Percentiles rank a stretch among this genome's conserved stretches.
phyloP scores from a whole-genome alignment of 92 coral and sea anemone genomes.

The Heteractis magnifica region DNA sequence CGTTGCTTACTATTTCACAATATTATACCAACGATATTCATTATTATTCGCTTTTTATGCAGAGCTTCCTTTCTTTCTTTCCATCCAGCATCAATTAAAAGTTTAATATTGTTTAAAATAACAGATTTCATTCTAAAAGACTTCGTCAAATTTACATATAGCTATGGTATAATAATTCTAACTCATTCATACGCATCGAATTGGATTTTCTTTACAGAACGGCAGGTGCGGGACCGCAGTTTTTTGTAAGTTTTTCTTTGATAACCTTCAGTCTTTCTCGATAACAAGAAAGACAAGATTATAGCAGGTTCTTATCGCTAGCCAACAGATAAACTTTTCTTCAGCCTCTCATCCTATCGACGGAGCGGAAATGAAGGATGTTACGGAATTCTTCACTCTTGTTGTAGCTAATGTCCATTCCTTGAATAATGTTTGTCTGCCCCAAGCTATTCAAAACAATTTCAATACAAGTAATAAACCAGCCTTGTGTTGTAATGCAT shows the following conservation, averaged over 20 bases:
- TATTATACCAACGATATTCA: constrained; percentile 51
- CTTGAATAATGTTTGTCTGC: constrained; percentile 73
- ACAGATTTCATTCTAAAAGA: constrained; percentile 81
- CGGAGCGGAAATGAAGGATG: constrained; percentile 77
- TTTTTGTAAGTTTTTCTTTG: constrained; percentile 33
- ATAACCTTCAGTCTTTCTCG: constrained; percentile 18
- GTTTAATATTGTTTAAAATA: constrained; percentile 61
- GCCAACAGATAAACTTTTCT: constrained; percentile 14
- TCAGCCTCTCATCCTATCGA: constrained; percentile 18
- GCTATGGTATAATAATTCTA: constrained; percentile 77
- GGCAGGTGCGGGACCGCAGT: constrained; percentile 75
- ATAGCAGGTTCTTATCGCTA: constrained; percentile 12
- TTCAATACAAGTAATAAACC: constrained; percentile 48
- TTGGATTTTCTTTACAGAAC: constrained; percentile 52
- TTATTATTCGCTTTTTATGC: constrained; percentile 62
- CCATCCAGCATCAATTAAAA: constrained; percentile 45
- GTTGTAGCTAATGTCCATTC: constrained; percentile 57
- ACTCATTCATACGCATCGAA: constrained; percentile 75
- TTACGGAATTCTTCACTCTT: constrained; percentile 75
- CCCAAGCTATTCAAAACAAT: constrained; percentile 73
- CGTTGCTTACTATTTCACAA: constrained; percentile 56
- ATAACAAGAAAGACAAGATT: constrained; percentile 31
- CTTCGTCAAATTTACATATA: constrained; percentile 82
- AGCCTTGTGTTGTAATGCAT: constrained; percentile 37
- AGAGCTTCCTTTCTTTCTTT: constrained; percentile 57